phyloP scores from a whole-genome alignment of 2,888 invertebrate species.

The Stegana nigrithorax region DNA sequence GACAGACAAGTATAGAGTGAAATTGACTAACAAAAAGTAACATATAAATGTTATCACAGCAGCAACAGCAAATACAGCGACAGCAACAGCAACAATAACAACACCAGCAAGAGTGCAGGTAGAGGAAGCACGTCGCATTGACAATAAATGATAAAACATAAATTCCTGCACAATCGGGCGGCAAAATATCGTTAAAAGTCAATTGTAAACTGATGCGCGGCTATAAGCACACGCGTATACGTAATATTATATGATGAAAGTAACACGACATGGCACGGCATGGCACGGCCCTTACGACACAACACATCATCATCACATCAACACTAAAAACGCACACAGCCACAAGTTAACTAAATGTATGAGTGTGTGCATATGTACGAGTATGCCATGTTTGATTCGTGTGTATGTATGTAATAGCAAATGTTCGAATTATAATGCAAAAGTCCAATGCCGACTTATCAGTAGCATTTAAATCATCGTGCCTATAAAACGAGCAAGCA shows the following conservation, averaged over 20 bases:
- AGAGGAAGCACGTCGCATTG: slow-evolving; percentile 52
- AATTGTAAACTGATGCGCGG: slow-evolving; percentile 59
- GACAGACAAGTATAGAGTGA: too few relatives aligned
- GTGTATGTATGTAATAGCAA: slow-evolving; percentile 35
- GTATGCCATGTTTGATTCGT: not conserved
- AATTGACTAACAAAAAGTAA: too few relatives aligned
- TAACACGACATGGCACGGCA: too few relatives aligned
- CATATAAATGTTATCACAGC: too few relatives aligned
- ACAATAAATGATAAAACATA: slow-evolving; percentile 63
- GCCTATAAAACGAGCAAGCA: slow-evolving; percentile 27
- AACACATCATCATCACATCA: not conserved
- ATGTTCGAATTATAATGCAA: slow-evolving; percentile 51
- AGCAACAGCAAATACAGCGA: slow-evolving; percentile 26
- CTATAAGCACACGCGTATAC: slow-evolving; percentile 25
- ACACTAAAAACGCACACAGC: not conserved
- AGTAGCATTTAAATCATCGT: slow-evolving; percentile 58
- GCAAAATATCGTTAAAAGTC: slow-evolving; percentile 54
- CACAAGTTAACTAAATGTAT: slow-evolving; percentile 32
- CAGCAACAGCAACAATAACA: too few relatives aligned
- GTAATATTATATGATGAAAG: not conserved
- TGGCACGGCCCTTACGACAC: not conserved
- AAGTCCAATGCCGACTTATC: slow-evolving; percentile 51
- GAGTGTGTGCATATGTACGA: not conserved
- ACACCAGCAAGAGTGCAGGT: slow-evolving; percentile 24
- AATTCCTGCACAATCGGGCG: slow-evolving; percentile 43